Conservation (phyloP, 2,113 vertebrate species). For the Hemichromis elongatus region DNA sequence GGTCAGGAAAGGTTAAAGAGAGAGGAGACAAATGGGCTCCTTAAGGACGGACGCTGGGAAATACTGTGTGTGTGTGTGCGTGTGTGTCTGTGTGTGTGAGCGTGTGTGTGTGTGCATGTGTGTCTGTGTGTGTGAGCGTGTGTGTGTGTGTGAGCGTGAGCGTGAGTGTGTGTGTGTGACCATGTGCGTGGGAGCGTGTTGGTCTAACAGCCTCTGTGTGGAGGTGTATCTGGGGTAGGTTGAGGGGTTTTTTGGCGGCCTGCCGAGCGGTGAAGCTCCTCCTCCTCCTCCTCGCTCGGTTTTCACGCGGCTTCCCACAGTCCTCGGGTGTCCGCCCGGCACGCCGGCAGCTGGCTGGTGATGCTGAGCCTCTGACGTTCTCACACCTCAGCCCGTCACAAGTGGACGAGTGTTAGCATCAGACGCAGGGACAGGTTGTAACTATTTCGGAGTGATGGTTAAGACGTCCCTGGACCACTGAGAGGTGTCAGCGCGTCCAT, state of each 20-base stretch:
- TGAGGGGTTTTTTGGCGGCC: background rate
- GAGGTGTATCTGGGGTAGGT: background rate
- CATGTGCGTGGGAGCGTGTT: background rate
- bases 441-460: background rate
- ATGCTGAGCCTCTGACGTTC: background rate
- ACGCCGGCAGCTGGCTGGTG: background rate
- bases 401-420: background rate
- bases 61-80: background rate
- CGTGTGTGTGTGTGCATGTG: rapidly evolving
- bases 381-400: background rate
- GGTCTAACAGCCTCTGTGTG: background rate
- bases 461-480: background rate
- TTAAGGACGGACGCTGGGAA: background rate
- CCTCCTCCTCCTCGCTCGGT: background rate
- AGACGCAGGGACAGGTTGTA: background rate
- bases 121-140: no score
- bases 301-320: background rate
- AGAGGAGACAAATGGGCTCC: background rate
- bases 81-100: background rate
- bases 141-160: background rate
- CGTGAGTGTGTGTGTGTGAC: no score
- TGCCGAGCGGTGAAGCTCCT: background rate
- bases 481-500: no score
- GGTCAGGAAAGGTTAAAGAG: background rate
- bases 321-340: background rate